These are phyloP conservation scores for Drosophila kepulauana DNA, from an alignment of 1,140 invertebrate genomes.

Conservation along the genomic window DNA sequence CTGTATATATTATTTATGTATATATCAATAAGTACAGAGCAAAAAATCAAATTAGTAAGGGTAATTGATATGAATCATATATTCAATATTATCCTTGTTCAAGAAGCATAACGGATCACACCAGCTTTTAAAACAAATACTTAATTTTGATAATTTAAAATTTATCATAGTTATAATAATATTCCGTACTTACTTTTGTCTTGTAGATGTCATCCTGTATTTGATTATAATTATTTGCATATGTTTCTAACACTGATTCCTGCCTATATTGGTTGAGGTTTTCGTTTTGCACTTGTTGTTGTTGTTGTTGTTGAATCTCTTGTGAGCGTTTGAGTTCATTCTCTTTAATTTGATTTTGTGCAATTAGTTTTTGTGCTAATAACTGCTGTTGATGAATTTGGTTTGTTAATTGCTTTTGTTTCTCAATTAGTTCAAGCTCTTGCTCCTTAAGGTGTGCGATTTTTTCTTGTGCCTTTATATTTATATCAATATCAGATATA, in stretches of 20 bases:
- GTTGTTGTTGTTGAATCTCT: conserved; percentile 4
- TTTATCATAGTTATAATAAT: neutral
- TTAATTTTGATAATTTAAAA: too few species aligned
- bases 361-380: conserved; percentile 60
- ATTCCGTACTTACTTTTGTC: conserved; percentile 24
- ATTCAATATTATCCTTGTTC: too few species aligned
- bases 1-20: too few species aligned
- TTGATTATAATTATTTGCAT: conserved; percentile 1
- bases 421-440: conserved; percentile 65
- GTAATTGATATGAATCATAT: too few species aligned
- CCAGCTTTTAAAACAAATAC: too few species aligned
- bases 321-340: conserved; percentile 7
- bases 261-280: neutral
- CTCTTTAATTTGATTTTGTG: conserved; percentile 55
- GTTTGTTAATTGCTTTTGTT: conserved; percentile 68
- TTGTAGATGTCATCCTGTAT: conserved; percentile 15
- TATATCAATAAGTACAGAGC: too few species aligned
- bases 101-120: too few species aligned
- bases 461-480: conserved; percentile 84
- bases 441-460: conserved; percentile 66
- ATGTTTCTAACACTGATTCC: neutral
- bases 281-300: conserved; percentile 4
- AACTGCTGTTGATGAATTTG: conserved; percentile 74
- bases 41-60: too few species aligned
- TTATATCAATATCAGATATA: conserved; percentile 87